Percentiles rank a stretch among this genome's conserved stretches.
Conservation (phyloP, 2,797 vertebrate genomes). For the Botia almorhae region DNA sequence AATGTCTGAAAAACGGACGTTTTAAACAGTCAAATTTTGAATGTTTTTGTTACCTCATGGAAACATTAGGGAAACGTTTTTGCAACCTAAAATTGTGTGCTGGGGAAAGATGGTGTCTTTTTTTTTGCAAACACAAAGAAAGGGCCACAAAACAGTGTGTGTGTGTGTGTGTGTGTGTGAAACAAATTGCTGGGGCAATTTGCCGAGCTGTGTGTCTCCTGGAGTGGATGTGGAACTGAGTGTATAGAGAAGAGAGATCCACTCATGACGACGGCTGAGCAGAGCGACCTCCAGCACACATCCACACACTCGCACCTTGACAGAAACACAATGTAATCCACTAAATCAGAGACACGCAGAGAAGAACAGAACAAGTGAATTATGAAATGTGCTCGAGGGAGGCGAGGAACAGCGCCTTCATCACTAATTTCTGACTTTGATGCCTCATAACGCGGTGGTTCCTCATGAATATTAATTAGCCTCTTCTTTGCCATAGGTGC, state of each 20-base stretch:
- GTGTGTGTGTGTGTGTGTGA: not conserved
- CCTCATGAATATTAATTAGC: constrained; percentile 23
- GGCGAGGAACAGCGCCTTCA: constrained; percentile 2
- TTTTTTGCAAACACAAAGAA: too few relatives aligned
- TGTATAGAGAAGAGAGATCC: constrained; percentile 25
- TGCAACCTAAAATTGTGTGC: too few relatives aligned
- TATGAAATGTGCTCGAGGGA: constrained; percentile 8
- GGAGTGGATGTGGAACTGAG: constrained; percentile 37
- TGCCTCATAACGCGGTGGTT: not conserved
- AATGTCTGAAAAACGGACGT: too few relatives aligned
- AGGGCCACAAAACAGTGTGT: not conserved
- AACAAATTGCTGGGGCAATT: constrained; percentile 37
- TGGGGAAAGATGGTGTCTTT: not conserved
- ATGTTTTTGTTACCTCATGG: too few relatives aligned
- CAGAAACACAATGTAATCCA: constrained; percentile 33
- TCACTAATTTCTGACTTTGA: constrained; percentile 14
- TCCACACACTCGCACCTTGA: constrained; percentile 8
- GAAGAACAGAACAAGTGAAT: constrained; percentile 10
- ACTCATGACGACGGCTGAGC: constrained; percentile 22
- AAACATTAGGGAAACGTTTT: too few relatives aligned
- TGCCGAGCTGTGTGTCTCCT: constrained; percentile 30
- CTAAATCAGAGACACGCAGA: constrained; percentile 14
- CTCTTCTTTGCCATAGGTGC: constrained; percentile 19
- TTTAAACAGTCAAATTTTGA: too few relatives aligned
- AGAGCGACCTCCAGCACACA: constrained; percentile 1